Evolutionary conservation across 2,888 invertebrate species (phyloP).

Genomic region (Hirtodrosophila alboralis): DNA sequence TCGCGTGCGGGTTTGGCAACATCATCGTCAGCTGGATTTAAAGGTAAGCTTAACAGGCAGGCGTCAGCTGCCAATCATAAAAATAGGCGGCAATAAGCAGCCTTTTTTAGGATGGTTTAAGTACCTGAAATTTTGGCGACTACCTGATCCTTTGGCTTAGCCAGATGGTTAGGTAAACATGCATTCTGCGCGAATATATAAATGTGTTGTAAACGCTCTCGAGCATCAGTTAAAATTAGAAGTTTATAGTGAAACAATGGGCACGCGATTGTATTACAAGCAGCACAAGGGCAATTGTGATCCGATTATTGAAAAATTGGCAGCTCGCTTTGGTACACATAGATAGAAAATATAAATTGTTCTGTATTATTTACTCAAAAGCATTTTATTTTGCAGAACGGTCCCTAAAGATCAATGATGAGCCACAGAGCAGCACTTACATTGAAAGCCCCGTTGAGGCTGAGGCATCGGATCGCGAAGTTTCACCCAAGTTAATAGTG

Average conservation of each 20-base stretch:
- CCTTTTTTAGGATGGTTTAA: conserved; percentile 38
- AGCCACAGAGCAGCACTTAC: conserved; percentile 50
- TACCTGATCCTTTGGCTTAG: conserved; percentile 27
- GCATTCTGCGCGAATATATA: no score
- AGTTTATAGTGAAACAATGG: conserved; percentile 62
- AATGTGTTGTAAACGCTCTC: background rate
- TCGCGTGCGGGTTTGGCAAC: conserved; percentile 29
- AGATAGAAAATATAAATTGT: background rate
- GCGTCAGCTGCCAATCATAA: conserved; percentile 49
- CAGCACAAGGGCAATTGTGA: conserved; percentile 52
- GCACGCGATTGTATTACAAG: conserved; percentile 79
- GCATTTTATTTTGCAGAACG: conserved; percentile 66
- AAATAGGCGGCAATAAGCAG: conserved; percentile 5
- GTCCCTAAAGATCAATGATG: conserved; percentile 76
- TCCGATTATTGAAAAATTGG: conserved; percentile 67
- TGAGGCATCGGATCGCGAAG: conserved; percentile 88
- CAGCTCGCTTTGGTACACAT: conserved; percentile 72
- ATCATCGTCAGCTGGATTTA: conserved; percentile 50
- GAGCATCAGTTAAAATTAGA: conserved; percentile 26
- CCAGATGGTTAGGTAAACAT: conserved; percentile 18
- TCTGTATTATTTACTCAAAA: background rate
- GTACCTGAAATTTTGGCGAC: background rate
- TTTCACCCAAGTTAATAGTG: conserved; percentile 89
- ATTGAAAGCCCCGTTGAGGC: conserved; percentile 81
- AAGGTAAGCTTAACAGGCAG: conserved; percentile 44